Conservation (phyloP, 2,888 invertebrate genomes). For the Agrochola litura region DNA sequence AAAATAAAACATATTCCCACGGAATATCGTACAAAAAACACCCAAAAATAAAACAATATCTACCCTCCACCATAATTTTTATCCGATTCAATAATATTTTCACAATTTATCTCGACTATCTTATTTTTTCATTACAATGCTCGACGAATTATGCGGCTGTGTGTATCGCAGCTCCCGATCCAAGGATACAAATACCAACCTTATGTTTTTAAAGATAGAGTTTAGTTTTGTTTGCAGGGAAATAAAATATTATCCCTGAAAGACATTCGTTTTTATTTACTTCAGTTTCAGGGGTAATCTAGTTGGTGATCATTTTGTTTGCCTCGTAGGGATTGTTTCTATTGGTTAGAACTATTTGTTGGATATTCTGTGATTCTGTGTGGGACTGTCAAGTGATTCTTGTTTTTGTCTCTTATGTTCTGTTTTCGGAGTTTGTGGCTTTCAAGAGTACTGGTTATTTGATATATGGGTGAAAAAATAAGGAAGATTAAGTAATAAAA, state of each 20-base stretch:
- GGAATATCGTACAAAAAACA: not conserved
- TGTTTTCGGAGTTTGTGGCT: not conserved
- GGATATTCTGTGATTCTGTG: conserved; percentile 18
- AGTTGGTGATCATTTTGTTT: conserved; percentile 62
- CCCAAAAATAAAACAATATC: conserved; percentile 18
- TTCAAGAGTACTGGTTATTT: not conserved
- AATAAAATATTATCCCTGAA: conserved; percentile 39
- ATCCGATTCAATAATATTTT: conserved; percentile 55
- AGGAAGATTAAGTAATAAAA: no score
- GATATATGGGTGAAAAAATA: not conserved
- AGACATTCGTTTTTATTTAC: conserved; percentile 68
- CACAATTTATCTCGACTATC: conserved; percentile 43
- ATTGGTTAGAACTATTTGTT: conserved; percentile 44
- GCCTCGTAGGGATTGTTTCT: conserved; percentile 45
- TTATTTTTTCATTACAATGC: conserved; percentile 45
- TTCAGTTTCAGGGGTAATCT: conserved; percentile 63
- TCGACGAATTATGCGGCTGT: conserved; percentile 45
- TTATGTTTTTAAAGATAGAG: not conserved
- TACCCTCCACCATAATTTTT: conserved; percentile 20
- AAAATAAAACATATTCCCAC: not conserved
- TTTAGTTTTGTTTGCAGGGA: not conserved
- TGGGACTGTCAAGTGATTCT: conserved; percentile 13
- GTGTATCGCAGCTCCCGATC: conserved; percentile 19
- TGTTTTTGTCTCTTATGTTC: not conserved
- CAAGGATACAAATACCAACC: not conserved